Percentiles rank a stretch among this genome's conserved stretches.
phyloP scores from a whole-genome alignment of 2,797 vertebrate genomes.

The Characodon lateralis region DNA sequence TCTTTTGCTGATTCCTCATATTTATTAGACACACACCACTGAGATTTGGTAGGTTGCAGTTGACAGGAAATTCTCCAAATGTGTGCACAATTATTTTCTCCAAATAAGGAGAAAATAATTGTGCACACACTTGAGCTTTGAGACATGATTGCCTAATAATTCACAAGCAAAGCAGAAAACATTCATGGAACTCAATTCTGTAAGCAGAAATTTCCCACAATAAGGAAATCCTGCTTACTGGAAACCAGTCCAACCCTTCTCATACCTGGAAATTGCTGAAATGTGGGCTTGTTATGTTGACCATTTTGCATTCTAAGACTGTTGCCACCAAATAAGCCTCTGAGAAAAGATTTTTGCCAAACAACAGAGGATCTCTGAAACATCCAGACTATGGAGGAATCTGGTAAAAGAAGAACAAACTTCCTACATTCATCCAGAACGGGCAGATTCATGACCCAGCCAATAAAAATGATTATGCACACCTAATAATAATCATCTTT shows the following conservation, averaged over 20 bases:
- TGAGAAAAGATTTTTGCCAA: neutral
- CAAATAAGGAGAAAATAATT: neutral
- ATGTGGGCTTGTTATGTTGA: neutral
- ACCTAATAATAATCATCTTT: too few species aligned
- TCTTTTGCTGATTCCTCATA: too few species aligned
- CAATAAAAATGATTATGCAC: neutral
- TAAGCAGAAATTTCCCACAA: neutral
- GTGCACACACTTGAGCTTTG: neutral
- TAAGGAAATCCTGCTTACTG: neutral
- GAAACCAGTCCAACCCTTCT: neutral
- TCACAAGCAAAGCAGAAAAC: neutral
- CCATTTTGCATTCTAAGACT: neutral
- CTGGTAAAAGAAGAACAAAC: neutral
- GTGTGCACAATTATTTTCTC: too few species aligned
- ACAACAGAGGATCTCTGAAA: neutral
- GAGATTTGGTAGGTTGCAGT: too few species aligned
- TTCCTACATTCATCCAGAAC: neutral
- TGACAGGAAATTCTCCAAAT: too few species aligned
- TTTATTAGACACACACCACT: too few species aligned
- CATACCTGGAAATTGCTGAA: neutral
- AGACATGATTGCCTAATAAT: neutral
- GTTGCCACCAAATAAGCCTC: neutral
- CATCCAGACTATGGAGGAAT: neutral
- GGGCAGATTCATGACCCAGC: neutral
- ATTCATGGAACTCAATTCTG: neutral